Evolutionary conservation across 2,797 vertebrate species (phyloP).

Genomic region (Anniella stebbinsi): DNA sequence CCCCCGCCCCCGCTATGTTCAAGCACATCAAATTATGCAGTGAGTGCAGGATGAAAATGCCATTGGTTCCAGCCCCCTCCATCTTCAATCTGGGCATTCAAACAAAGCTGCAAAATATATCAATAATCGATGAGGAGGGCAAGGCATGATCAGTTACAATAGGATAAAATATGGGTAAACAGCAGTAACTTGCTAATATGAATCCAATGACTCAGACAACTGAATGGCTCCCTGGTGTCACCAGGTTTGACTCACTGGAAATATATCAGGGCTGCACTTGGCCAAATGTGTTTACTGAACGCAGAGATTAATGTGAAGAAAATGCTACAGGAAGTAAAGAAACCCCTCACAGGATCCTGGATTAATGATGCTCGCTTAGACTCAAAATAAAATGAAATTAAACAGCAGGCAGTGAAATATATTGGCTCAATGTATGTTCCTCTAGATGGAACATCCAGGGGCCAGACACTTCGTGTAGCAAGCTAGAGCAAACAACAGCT

Average conservation of each 20-base stretch:
- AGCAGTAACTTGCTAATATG: slow-evolving; percentile 57
- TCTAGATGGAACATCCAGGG: slow-evolving; percentile 11
- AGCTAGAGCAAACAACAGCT: neutral
- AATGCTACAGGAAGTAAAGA: neutral
- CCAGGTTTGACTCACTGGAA: slow-evolving; percentile 44
- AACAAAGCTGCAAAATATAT: slow-evolving; percentile 9
- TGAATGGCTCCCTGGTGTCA: slow-evolving; percentile 23
- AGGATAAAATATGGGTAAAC: slow-evolving; percentile 47
- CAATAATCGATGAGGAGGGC: slow-evolving; percentile 39
- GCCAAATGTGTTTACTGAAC: slow-evolving; percentile 37
- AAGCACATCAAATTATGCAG: slow-evolving; percentile 48
- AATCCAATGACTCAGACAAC: slow-evolving; percentile 60
- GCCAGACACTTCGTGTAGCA: neutral
- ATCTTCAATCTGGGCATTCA: neutral
- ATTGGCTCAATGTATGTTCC: neutral
- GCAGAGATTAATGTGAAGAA: slow-evolving; percentile 32
- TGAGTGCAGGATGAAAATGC: slow-evolving; percentile 30
- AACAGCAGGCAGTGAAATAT: slow-evolving; percentile 21
- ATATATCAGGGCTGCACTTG: slow-evolving; percentile 24
- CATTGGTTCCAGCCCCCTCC: slow-evolving; percentile 12
- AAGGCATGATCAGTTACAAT: slow-evolving; percentile 42
- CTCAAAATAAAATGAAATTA: slow-evolving; percentile 14
- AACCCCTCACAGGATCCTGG: neutral
- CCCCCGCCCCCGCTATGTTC: neutral
- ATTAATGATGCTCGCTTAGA: slow-evolving; percentile 34